phyloP scores from a whole-genome alignment of 2,888 invertebrate genomes.

The Saturnia japonica region DNA sequence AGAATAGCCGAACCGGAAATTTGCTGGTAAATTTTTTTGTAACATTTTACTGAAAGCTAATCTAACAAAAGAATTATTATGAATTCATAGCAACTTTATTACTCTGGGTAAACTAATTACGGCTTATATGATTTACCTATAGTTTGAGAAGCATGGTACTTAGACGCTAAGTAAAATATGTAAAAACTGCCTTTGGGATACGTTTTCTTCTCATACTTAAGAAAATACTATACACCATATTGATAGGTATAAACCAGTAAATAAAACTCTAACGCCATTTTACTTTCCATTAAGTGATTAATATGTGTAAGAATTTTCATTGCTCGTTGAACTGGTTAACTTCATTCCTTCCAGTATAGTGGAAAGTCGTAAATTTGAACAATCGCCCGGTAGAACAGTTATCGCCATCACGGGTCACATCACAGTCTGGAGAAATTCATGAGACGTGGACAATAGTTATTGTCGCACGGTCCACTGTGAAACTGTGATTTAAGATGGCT shows the following conservation, averaged over 20 bases:
- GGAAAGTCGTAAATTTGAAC: conserved; percentile 21
- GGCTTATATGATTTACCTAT: too few relatives aligned
- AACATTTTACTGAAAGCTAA: background rate
- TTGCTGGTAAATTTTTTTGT: background rate
- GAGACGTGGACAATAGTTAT: conserved; percentile 56
- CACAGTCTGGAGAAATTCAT: conserved; percentile 44
- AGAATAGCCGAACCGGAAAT: background rate
- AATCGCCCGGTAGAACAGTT: conserved; percentile 17
- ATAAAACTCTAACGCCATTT: background rate
- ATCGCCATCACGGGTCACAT: conserved; percentile 14
- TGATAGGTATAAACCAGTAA: background rate
- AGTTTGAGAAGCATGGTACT: too few relatives aligned
- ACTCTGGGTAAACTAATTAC: too few relatives aligned
- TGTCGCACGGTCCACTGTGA: conserved; percentile 47
- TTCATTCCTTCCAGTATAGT: conserved; percentile 12
- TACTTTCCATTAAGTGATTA: background rate
- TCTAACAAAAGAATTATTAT: too few relatives aligned
- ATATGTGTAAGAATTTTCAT: background rate
- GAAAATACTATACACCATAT: too few relatives aligned
- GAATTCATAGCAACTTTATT: too few relatives aligned
- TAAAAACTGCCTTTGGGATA: too few relatives aligned
- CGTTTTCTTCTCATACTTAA: too few relatives aligned
- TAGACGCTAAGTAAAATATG: too few relatives aligned
- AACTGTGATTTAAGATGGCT: conserved; percentile 47
- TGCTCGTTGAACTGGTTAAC: background rate